Conservation (phyloP, 2,113 vertebrate species). For the Hoplias malabaricus region DNA sequence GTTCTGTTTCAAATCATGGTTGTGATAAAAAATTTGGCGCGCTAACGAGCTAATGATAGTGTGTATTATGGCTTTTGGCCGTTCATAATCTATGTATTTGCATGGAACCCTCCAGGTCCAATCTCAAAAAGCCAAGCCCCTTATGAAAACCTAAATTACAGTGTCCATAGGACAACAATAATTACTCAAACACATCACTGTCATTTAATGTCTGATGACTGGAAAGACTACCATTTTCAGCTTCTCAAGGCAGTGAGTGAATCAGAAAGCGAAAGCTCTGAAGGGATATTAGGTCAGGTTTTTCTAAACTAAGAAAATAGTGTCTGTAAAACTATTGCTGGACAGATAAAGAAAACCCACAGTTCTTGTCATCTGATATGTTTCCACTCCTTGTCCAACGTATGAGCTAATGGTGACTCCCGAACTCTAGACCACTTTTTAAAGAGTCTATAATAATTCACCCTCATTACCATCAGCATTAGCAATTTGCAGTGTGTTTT, state of each 20-base stretch:
- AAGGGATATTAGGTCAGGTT: constrained; percentile 15
- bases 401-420: not conserved
- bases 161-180: not conserved
- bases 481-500: no score
- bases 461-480: no score
- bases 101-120: not conserved
- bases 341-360: not conserved
- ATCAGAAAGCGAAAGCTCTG: not conserved
- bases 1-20: not conserved
- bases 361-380: not conserved
- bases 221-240: not conserved
- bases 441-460: not conserved
- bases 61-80: not conserved
- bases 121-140: not conserved
- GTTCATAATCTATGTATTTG: not conserved
- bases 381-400: not conserved
- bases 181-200: not conserved
- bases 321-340: not conserved
- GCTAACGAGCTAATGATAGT: not conserved
- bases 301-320: not conserved
- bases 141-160: constrained; percentile 8
- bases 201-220: constrained; percentile 15
- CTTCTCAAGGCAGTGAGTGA: not conserved
- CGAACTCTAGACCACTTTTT: not conserved
- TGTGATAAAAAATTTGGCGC: not conserved